These are phyloP conservation scores for Neogale vison DNA, from an alignment of 2,113 vertebrate species.

Conservation along the genomic window DNA sequence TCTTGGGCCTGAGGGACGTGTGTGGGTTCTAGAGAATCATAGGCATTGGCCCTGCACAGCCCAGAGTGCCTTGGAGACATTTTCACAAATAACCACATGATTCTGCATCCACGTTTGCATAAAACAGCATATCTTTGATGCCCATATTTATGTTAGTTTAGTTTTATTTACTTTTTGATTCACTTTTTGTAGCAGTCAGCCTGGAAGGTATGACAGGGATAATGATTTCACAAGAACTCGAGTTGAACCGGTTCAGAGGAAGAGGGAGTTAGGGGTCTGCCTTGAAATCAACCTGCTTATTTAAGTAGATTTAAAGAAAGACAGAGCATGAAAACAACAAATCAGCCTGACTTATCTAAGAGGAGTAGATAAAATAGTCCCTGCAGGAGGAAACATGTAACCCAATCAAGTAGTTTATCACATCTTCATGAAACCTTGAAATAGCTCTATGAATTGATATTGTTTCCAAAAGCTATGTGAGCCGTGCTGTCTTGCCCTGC, in stretches of 20 bases:
- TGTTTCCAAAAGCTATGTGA: conserved; percentile 67
- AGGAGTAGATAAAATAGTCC: conserved; percentile 58
- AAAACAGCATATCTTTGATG: not conserved
- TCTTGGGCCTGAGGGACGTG: not conserved
- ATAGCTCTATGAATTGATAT: conserved; percentile 66
- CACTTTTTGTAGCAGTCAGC: conserved; percentile 17
- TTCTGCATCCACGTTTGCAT: not conserved
- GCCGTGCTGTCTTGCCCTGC: conserved; percentile 5
- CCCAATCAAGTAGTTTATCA: conserved; percentile 65
- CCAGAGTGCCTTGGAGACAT: not conserved
- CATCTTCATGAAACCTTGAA: conserved; percentile 66
- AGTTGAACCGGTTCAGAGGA: conserved; percentile 45
- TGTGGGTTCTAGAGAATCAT: not conserved
- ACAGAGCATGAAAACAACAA: conserved; percentile 71
- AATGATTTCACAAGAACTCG: conserved; percentile 51
- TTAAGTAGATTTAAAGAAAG: conserved; percentile 71
- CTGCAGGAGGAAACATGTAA: conserved; percentile 67
- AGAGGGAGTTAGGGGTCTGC: conserved; percentile 43
- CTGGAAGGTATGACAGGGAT: conserved; percentile 19
- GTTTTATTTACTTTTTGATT: conserved; percentile 47
- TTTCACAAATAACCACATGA: not conserved
- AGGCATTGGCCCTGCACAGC: not conserved
- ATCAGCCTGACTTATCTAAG: conserved; percentile 69
- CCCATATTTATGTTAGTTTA: not conserved
- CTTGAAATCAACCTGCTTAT: conserved; percentile 60